A percentile compares a stretch with the other conserved stretches of the same genome.
Conservation (phyloP, 2,888 invertebrate genomes). For the Drosophila quasianomalipes region DNA sequence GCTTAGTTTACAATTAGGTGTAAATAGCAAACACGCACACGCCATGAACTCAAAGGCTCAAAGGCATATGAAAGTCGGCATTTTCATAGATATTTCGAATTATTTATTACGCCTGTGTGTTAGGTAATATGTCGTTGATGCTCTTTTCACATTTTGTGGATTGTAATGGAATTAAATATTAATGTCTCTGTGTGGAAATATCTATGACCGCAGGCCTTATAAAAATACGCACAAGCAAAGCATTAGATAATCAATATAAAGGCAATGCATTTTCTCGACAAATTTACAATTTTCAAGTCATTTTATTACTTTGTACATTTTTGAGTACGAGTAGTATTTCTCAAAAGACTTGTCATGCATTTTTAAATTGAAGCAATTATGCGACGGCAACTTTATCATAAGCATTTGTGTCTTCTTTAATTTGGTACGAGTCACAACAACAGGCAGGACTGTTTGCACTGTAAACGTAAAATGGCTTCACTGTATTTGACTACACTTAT, state of each 20-base stretch:
- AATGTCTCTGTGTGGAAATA: slow-evolving; percentile 42
- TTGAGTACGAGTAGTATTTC: slow-evolving; percentile 41
- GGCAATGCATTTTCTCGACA: slow-evolving; percentile 14
- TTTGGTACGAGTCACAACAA: slow-evolving; percentile 49
- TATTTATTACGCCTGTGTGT: slow-evolving; percentile 60
- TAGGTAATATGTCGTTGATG: slow-evolving; percentile 50
- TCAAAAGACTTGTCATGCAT: slow-evolving; percentile 66
- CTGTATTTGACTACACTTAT: slow-evolving; percentile 21
- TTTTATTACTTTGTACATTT: slow-evolving; percentile 74
- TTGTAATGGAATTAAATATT: slow-evolving; percentile 80
- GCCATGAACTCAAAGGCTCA: slow-evolving; percentile 14
- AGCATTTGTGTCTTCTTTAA: slow-evolving; percentile 57
- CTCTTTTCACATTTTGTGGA: slow-evolving; percentile 59
- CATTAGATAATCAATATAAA: slow-evolving; percentile 43
- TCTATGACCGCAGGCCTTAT: slow-evolving; percentile 62
- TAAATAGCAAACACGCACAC: slow-evolving; percentile 43
- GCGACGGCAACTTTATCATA: slow-evolving; percentile 29
- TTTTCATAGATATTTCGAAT: slow-evolving; percentile 58
- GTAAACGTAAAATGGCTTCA: slow-evolving; percentile 32
- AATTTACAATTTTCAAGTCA: slow-evolving; percentile 38
- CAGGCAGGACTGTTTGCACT: not conserved
- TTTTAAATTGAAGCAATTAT: slow-evolving; percentile 74
- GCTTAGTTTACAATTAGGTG: slow-evolving; percentile 56
- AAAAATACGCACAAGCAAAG: slow-evolving; percentile 61
- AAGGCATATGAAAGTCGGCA: slow-evolving; percentile 51